Base-by-base conservation (phyloP, 2,113 vertebrate genomes). In the Tamias sibiricus region DNA sequence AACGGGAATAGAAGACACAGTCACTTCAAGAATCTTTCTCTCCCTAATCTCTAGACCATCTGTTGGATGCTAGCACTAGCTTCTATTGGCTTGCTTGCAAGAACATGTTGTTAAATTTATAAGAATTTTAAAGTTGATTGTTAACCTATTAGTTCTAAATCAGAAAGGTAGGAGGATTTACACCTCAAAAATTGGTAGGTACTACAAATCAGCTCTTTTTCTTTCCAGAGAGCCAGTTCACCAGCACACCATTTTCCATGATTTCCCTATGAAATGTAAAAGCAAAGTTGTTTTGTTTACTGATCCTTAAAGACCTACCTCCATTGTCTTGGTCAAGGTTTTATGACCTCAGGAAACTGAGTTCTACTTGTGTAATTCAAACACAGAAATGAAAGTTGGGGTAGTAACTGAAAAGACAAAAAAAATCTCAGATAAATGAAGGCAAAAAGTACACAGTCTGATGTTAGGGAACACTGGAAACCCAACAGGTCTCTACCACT, bases 311-410 rank as follows among this genome's bases (percentile, higher is more conserved):
- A 82, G 12, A 71, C 20, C 30, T 75, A 59, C 19, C 24, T 44
- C 26, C 13, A 28, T 35, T 47, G 2, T 69, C 88, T 83, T 64
- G 62, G 52, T 64, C 71, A 64, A 83, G 35, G 5, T 16, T 52
- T 83, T 83, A 91, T 47, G 3, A n/a, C 72, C 52, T 77, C 81
- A n/a, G 71, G 59, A 91, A 95, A 95, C 20, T 20, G 66, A 96
- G 6, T 47, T 22, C 28, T 47, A 80, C 32, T 47, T n/a, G 68
- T 44, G 30, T 69, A 91, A 37, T 57, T 71, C 13, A 72, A 49
- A 82, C 59, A 87, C 75, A 79, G 6, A 72, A 3, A 11, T 74
- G 37, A 42, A 10, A 62, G 6, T 54, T 91, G 13, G 40, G 13
- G 7, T 30, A 57, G 44, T 40, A 79, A 85, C 8, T 76, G 20